Base-by-base conservation (phyloP, 2,113 vertebrate genomes). In the Leptobrachium leishanense region DNA sequence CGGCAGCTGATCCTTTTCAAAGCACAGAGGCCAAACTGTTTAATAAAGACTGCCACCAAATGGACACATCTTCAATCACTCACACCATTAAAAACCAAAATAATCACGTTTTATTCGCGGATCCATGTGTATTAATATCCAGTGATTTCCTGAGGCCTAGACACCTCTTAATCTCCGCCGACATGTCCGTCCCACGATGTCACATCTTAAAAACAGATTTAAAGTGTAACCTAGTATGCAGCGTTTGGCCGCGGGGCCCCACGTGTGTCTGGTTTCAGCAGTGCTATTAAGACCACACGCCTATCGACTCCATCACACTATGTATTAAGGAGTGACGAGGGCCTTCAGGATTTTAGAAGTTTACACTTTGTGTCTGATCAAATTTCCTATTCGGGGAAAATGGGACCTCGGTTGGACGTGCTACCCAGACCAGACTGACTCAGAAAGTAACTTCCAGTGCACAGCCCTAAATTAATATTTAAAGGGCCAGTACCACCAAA, bases 21-120 rank as follows among this genome's bases (percentile, higher is more conserved):
- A 31, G 20, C 20, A 31, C 40, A 6, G 50, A 11, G 13, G 20
- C 59, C 1, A 11, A 2, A 44, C 4, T 3, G 12, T 70, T 39
- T 42, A 69, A 15, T 68, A 53, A 78, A 78, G 39, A 13, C 68
- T 78, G 76, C 76, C 76, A 68, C 68, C 76, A 9, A 9, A 50
- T 78, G 76, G 76, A 5, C 76, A 43, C 20, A 31, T 31, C 20
- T 31, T 31, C 4, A 50, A 50, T 50, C 46, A 50, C 8, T 50
- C 8, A 50, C 8, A 50, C 4, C 4, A 50, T 50, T 50, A 4
- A 50, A 50, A 50, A 5, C 46, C 46, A 31, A 31, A 31, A 31
- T 31, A 31, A 31, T 31, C 20, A 1, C n/a, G 8, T 8, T 65
- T 41, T 65, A 15, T 65, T 41, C 10, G 39, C 5, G 2, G n/a